Base-by-base conservation (phyloP, 2,888 invertebrate genomes). In the Harpalus rubripes region DNA sequence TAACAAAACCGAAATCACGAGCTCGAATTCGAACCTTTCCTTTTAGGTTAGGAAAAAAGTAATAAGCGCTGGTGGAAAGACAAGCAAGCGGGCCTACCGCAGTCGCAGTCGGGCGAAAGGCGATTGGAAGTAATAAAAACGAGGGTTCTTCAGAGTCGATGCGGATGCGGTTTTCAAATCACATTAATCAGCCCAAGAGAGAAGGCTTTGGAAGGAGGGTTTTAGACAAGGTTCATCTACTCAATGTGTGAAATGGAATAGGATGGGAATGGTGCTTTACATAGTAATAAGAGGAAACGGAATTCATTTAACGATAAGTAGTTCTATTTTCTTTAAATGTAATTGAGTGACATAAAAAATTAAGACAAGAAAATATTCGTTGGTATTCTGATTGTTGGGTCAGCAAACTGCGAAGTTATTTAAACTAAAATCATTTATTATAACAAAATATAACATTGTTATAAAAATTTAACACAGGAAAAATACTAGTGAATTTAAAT, bases 81-180 rank as follows among this genome's bases (percentile, higher is more conserved):
- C 18, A 63, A 63, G 26, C 18, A 15, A 3, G 59, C n/a, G 3
- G 59, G n/a, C 15, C n/a, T 15, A 16, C 10, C 44, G 44, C 44
- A 8, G 12, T 12, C 7, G 44, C 10, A 18, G 8, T 22, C 63
- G 59, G 56, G 56, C 1, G 56, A n/a, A 56, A 12, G 56, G 39
- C 52, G 72, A 74, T 74, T 74, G 72, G 44, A 74, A 74, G 41
- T 74, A 74, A 74, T 74, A 74, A 74, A 74, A 74, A 74, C 72
- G 72, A 74, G 72, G 72, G 72, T 74, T 74, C 22, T 74, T 41
- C 72, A 68, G 26, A 10, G 12, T 63, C 68, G 15, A 41, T 10
- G 72, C 72, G 72, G 44, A 74, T 74, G 72, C 44, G 72, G 72
- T 41, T 68, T 68, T 44, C 72, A 74, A 74, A 74, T 41, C 41